Percentiles rank a stretch among this genome's conserved stretches.
Conservation (phyloP, 2,113 vertebrate genomes). For the Micromys minutus region DNA sequence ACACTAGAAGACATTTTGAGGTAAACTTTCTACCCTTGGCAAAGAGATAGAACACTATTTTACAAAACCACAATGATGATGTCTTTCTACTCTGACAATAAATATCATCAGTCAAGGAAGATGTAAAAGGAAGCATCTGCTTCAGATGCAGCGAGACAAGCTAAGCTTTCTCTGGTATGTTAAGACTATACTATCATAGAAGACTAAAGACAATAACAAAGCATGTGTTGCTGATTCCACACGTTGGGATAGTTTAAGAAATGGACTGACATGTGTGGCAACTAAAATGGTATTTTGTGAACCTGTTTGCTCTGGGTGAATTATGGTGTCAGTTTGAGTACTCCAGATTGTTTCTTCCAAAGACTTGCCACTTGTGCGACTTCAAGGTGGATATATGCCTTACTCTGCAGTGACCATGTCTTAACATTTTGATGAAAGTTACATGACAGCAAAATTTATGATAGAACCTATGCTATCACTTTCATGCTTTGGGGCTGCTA, state of each 20-base stretch:
- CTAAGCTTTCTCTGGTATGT: not conserved
- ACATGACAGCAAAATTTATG: conserved; percentile 58
- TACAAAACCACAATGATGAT: not conserved
- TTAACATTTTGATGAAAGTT: conserved; percentile 53
- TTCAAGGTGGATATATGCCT: conserved; percentile 45
- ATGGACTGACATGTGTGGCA: not conserved
- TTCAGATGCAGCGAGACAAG: not conserved
- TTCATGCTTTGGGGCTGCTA: conserved; percentile 45
- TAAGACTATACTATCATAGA: not conserved
- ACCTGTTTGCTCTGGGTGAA: conserved; percentile 21
- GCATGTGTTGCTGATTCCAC: not conserved
- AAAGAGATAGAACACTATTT: not conserved
- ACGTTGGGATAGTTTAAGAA: not conserved
- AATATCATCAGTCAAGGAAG: conserved; percentile 6
- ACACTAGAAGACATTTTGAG: not conserved
- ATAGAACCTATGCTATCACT: conserved; percentile 24
- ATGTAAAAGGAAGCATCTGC: not conserved
- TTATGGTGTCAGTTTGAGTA: not conserved
- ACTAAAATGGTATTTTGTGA: not conserved
- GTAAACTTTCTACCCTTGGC: not conserved
- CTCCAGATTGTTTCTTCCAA: not conserved
- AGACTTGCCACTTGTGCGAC: not conserved
- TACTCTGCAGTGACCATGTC: not conserved
- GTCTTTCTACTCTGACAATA: not conserved
- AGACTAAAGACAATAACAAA: not conserved